These are phyloP conservation scores for Cartodere bifasciata DNA, from an alignment of 2,888 invertebrate species.

Conservation along the genomic window DNA sequence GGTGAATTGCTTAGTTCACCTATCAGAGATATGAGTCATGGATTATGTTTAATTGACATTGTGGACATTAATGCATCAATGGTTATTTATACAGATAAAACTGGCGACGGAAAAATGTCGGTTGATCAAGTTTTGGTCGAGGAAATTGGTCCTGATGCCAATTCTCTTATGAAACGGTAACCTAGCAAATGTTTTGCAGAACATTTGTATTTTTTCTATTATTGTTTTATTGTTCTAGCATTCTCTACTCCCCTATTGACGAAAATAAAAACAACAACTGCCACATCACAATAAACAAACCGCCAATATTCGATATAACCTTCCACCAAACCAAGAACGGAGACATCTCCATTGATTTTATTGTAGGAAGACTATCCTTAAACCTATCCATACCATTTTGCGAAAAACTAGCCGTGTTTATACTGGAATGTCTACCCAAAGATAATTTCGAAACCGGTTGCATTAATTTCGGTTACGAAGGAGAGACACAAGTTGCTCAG, in stretches of 20 bases:
- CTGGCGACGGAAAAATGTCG: slow-evolving; percentile 55
- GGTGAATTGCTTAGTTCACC: slow-evolving; percentile 66
- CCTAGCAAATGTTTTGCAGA: no score
- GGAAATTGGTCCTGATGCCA: slow-evolving; percentile 59
- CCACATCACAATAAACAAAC: slow-evolving; percentile 45
- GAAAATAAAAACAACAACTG: slow-evolving; percentile 42
- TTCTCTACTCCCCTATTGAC: slow-evolving; percentile 53
- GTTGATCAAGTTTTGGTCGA: slow-evolving; percentile 56
- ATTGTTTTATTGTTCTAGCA: slow-evolving; percentile 43
- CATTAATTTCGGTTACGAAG: slow-evolving; percentile 59
- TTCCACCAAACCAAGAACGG: slow-evolving; percentile 50
- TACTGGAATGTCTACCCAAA: slow-evolving; percentile 37
- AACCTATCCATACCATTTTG: slow-evolving; percentile 65
- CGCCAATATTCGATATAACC: slow-evolving; percentile 59
- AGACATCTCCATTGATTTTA: slow-evolving; percentile 51
- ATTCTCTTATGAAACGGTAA: slow-evolving; percentile 46
- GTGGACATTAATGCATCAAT: slow-evolving; percentile 51
- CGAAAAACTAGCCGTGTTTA: slow-evolving; percentile 33
- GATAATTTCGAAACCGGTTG: slow-evolving; percentile 52
- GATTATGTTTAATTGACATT: slow-evolving; percentile 54
- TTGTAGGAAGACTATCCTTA: slow-evolving; percentile 58
- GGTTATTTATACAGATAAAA: slow-evolving; percentile 54
- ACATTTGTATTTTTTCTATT: no score
- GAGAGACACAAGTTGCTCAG: slow-evolving; percentile 35
- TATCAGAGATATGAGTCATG: slow-evolving; percentile 57